Evolutionary conservation across 2,113 vertebrate genomes (phyloP), one percentile per base, ranked within the genome.

Genomic region (Romanogobio albipinnatus): DNA sequence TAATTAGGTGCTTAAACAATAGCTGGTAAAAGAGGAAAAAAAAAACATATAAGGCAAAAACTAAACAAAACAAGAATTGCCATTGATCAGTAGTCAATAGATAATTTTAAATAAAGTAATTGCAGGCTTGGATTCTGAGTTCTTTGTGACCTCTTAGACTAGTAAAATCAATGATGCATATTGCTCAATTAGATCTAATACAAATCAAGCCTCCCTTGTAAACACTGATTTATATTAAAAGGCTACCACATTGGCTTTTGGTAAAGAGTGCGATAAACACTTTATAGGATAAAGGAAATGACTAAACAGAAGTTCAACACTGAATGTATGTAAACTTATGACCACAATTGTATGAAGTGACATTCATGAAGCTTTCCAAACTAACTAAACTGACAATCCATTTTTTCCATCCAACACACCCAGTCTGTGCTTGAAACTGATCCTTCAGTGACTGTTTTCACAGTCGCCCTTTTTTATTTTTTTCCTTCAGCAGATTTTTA

Each of bases 91-190:
- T 92, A 94, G 93, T 95, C 95, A 97, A 97, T 95, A 96, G 96
- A 97, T 97, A 94, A 98, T 99, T 97, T 97, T 96, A 97, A 97
- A 97, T 96, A 97, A 98, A 98, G 97, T 97, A 97, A 97, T 96
- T 97, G 96, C 96, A 89, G 93, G 93, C 93, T 95, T 96, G 95
- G 96, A 96, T 96, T 95, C 94, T 89, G 93, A 97, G 95, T 97
- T 98, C 96, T 96, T 96, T 94, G 96, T 97, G 97, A 99, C 97
- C 97, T 97, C 96, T 96, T 96, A 96, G 95, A 96, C 96, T 96
- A 96, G 96, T 97, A 94, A 97, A 97, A 99, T 98, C 97, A 95
- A 97, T 99, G 97, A 96, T 96, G 95, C 94, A 95, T 95, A 95
- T 96, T 96, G 94, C 94, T 95, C 96, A 97, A 93, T 98, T 98